Conservation (phyloP, 1,140 invertebrate genomes). For the Euwallacea fornicatus region DNA sequence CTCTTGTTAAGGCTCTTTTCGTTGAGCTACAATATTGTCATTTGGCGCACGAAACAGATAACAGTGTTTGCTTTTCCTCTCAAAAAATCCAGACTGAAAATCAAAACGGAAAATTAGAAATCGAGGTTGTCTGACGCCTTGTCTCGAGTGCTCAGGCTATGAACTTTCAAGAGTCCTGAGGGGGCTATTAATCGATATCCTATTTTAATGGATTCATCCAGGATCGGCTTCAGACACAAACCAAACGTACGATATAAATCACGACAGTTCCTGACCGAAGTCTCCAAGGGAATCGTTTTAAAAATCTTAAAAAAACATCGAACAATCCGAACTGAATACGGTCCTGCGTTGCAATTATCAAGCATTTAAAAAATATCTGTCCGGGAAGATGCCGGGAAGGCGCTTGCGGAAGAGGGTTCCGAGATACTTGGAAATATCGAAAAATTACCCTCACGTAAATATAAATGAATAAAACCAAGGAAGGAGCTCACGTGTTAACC, state of each 20-base stretch:
- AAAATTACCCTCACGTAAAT: too few relatives aligned
- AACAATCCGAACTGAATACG: too few relatives aligned
- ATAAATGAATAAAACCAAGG: not conserved
- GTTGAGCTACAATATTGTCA: constrained; percentile 3
- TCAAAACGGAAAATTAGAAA: constrained; percentile 30
- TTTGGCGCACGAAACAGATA: not conserved
- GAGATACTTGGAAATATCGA: too few relatives aligned
- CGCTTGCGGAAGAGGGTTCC: too few relatives aligned
- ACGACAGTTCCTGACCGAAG: too few relatives aligned
- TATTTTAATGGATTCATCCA: constrained; percentile 28
- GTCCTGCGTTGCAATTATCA: too few relatives aligned
- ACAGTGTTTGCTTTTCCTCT: not conserved
- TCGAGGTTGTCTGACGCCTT: constrained; percentile 29
- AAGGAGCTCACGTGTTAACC: not conserved
- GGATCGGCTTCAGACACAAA: constrained; percentile 7
- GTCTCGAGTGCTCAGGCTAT: constrained; percentile 35
- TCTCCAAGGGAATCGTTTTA: too few relatives aligned
- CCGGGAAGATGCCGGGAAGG: too few relatives aligned
- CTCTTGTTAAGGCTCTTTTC: constrained; percentile 24
- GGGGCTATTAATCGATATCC: constrained; percentile 34
- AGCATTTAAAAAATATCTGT: too few relatives aligned
- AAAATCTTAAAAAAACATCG: too few relatives aligned
- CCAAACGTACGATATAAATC: not conserved
- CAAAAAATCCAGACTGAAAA: constrained; percentile 18
- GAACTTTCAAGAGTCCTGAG: constrained; percentile 29